Evolutionary conservation across 1,140 invertebrate species (phyloP).

Genomic region (Diuraphis noxia): DNA sequence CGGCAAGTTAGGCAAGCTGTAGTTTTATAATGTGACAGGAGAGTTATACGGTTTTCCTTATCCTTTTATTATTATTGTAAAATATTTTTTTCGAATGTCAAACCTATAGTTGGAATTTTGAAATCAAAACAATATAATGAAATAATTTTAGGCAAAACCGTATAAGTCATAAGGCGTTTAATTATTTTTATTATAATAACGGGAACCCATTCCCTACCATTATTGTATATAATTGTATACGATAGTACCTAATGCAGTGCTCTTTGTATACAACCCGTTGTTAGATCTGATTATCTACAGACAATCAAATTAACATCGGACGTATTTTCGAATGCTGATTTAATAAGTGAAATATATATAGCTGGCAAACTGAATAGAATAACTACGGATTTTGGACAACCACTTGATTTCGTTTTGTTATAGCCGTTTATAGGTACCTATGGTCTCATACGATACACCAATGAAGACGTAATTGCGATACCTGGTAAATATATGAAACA

Average conservation of each 20-base stretch:
- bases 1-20: not conserved
- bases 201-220: not conserved
- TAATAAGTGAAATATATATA: not conserved
- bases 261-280: not conserved
- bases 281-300: constrained; percentile 43
- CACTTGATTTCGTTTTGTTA: not conserved
- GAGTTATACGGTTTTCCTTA: not conserved
- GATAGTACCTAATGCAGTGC: not conserved
- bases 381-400: not conserved
- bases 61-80: not conserved
- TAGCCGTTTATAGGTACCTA: no score
- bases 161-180: not conserved
- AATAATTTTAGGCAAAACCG: no score
- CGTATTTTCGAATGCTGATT: not conserved
- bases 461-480: not conserved
- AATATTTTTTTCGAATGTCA: not conserved
- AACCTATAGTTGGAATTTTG: not conserved
- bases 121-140: not conserved
- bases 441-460: not conserved
- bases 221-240: not conserved
- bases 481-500: not conserved
- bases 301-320: constrained; percentile 47
- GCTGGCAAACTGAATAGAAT: not conserved
- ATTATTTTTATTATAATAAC: no score
- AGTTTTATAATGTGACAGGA: not conserved